Conservation (phyloP, 2,797 vertebrate species). For the Triplophysa yarkandensis region DNA sequence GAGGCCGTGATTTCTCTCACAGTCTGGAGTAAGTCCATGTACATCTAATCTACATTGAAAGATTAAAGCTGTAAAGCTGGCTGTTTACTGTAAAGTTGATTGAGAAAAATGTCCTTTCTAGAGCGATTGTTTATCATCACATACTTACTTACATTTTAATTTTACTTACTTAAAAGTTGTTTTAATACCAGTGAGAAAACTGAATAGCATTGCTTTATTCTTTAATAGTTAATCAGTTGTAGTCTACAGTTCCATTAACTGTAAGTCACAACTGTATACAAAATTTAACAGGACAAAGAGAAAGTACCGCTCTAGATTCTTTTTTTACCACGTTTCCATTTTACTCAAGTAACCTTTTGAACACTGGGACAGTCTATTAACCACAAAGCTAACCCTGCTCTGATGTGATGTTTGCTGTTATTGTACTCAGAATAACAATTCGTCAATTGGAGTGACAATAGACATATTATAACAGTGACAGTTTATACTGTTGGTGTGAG, state of each 20-base stretch:
- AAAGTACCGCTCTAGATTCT: background rate
- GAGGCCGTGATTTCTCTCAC: conserved; percentile 74
- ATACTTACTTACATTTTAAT: background rate
- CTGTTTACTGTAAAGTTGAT: background rate
- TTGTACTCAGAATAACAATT: conserved; percentile 7
- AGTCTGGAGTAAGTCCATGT: conserved; percentile 75
- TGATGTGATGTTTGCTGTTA: conserved; percentile 1
- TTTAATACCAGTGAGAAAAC: too few relatives aligned
- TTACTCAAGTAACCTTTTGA: background rate
- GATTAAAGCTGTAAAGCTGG: background rate
- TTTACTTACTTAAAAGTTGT: background rate
- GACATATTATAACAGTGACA: background rate
- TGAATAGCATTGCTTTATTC: too few relatives aligned
- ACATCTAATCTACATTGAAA: background rate
- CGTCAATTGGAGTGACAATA: conserved; percentile 1
- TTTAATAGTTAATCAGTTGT: too few relatives aligned
- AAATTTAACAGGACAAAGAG: conserved; percentile 7
- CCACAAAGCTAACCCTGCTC: background rate
- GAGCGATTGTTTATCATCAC: background rate
- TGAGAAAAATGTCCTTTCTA: too few relatives aligned
- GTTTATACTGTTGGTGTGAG: background rate
- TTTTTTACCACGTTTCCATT: background rate
- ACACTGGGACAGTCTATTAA: conserved; percentile 9
- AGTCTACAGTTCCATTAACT: too few relatives aligned
- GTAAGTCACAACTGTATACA: background rate